These are phyloP conservation scores for Leucophenga montana DNA, from an alignment of 2,888 invertebrate genomes.

Conservation along the genomic window DNA sequence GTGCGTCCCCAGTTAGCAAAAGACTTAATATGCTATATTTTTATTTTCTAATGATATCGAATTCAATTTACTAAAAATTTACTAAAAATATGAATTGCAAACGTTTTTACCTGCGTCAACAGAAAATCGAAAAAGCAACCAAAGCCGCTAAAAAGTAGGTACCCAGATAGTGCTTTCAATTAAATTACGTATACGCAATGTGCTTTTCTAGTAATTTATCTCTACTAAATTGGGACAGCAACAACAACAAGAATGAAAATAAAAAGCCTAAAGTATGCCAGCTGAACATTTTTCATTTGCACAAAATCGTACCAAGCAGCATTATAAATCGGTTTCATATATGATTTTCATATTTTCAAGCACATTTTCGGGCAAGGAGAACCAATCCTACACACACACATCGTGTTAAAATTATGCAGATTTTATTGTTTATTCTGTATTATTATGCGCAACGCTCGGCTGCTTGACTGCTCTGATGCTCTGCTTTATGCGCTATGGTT, in stretches of 20 bases:
- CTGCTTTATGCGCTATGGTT: background rate
- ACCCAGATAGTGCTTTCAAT: too few species aligned
- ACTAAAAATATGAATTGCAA: background rate
- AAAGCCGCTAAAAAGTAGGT: background rate
- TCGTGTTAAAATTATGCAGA: conserved; percentile 24
- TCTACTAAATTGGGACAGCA: too few species aligned
- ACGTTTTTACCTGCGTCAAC: background rate
- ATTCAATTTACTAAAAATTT: background rate
- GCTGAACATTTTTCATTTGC: background rate
- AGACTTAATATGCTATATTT: too few species aligned
- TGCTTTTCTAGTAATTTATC: too few species aligned
- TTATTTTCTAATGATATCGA: background rate
- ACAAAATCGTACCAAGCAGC: too few species aligned
- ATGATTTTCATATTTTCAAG: background rate
- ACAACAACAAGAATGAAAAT: background rate
- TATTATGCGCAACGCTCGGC: background rate
- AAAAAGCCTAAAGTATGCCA: too few species aligned
- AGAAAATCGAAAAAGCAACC: background rate
- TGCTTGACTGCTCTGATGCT: too few species aligned
- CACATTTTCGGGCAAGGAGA: too few species aligned
- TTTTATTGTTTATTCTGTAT: background rate
- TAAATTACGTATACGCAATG: conserved; percentile 6
- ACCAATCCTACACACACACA: too few species aligned
- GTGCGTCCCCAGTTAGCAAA: too few species aligned
- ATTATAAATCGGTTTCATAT: background rate